A percentile compares a stretch with the other conserved stretches of the same genome.
These are phyloP conservation scores for Axea sp. DNA, from an alignment of 2,888 invertebrate species.

Conservation along the genomic window DNA sequence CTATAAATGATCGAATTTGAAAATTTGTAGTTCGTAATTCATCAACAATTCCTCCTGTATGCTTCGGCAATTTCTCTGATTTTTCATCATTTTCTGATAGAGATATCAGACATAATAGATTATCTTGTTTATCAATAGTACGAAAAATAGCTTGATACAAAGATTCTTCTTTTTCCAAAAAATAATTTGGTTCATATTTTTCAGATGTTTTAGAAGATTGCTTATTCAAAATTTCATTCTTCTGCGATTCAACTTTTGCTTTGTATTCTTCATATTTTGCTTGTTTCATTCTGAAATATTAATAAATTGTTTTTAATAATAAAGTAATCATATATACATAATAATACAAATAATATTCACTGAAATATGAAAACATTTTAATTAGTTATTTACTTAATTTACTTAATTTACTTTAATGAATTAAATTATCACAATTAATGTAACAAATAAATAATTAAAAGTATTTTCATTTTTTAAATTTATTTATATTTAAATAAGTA, in stretches of 20 bases:
- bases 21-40: conserved; percentile 84
- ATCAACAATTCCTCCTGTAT: conserved; percentile 83
- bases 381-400: too few relatives aligned
- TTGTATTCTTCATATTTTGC: conserved; percentile 75
- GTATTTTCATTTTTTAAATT: not conserved
- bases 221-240: conserved; percentile 67
- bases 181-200: conserved; percentile 64
- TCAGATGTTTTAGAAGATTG: conserved; percentile 67
- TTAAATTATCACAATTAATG: too few relatives aligned
- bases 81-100: conserved; percentile 65
- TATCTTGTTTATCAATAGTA: conserved; percentile 86
- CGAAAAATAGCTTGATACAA: conserved; percentile 81
- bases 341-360: too few relatives aligned
- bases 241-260: conserved; percentile 70
- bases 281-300: conserved; percentile 77
- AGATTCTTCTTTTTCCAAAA: conserved; percentile 66
- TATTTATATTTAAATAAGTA: conserved; percentile 38
- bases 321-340: too few relatives aligned
- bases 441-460: too few relatives aligned
- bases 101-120: conserved; percentile 75
- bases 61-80: conserved; percentile 81
- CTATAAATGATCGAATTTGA: conserved; percentile 82
- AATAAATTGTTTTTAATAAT: not conserved
- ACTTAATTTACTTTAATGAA: too few relatives aligned
- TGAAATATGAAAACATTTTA: too few relatives aligned